These are phyloP conservation scores for Scotopteryx bipunctaria DNA, from an alignment of 2,888 invertebrate genomes.

Conservation along the genomic window DNA sequence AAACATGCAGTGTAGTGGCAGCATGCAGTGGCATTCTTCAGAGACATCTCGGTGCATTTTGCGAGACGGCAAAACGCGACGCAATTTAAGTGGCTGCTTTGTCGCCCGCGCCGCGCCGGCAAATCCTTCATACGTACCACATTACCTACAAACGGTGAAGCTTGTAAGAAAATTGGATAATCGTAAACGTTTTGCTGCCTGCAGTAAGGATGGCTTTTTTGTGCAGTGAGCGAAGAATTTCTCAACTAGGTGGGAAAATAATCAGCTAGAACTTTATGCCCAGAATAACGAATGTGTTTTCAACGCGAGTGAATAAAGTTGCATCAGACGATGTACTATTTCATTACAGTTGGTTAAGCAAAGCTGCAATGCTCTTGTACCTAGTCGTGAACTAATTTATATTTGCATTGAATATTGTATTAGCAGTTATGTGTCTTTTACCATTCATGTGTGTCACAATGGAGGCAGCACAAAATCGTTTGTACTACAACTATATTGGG, in stretches of 20 bases:
- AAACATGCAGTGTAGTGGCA: constrained; percentile 58
- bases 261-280: not conserved
- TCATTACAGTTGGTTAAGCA: too few species aligned
- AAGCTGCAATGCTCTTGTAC: too few species aligned
- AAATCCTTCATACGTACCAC: constrained; percentile 56
- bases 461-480: too few species aligned
- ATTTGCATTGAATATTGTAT: too few species aligned
- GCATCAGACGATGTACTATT: too few species aligned
- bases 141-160: constrained; percentile 44
- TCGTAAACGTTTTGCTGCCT: constrained; percentile 36
- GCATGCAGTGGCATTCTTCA: constrained; percentile 48
- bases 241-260: not conserved
- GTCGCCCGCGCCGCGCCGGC: constrained; percentile 49
- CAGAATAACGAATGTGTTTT: too few species aligned
- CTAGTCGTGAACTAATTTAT: too few species aligned
- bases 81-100: constrained; percentile 65
- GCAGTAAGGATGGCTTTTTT: constrained; percentile 28
- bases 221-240: constrained; percentile 1
- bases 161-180: constrained; percentile 41
- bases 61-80: constrained; percentile 55
- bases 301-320: too few species aligned
- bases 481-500: too few species aligned
- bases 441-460: too few species aligned
- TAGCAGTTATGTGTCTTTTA: too few species aligned
- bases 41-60: constrained; percentile 63